Base-by-base conservation (phyloP, 2,888 invertebrate genomes). In the Tetheella fluctuosa region DNA sequence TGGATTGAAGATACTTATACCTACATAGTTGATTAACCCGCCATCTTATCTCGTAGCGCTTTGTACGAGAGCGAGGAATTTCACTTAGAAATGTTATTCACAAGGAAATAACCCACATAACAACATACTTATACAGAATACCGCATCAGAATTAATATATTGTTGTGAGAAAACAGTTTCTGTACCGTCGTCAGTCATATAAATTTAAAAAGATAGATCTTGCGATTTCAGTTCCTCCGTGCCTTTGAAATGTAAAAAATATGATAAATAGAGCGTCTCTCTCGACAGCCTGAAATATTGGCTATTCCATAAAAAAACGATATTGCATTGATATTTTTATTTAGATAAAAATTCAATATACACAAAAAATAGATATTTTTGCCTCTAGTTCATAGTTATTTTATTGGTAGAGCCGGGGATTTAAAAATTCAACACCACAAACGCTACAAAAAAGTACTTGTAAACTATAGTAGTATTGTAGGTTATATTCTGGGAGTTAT, bases 31-130 rank as follows among this genome's bases (percentile, higher is more conserved):
- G 48, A 48, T 48, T 48, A 48, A 48, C 17, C 48, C 48, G 48
- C 17, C 48, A 20, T 48, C 48, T 48, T 48, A 48, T 48, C 48
- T 48, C 48, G 48, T 20, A 48, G 10, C 48, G 48, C 48, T 48
- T 20, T n/a, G 48, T 37, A 37, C n/a, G 15, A 23, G 20, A 37
- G 55, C 4, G 34, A 54, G 28, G 54, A 28, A 54, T 54, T 54
- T 54, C 54, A 54, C 39, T 59, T 59, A 34, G 39, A 20, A 39
- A 37, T 25, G 53, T 39, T 64, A 60, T 64, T 61, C 59, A 64
- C 61, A 60, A 67, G 60, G 37, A 55, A 37, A 57, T 39, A 54
- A 54, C 13, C 10, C 34, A 12, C 30, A 34, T 54, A n/a, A 17
- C 54, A 30, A 34, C 54, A 54, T 23, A 54, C 48, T 48, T 48